Base-by-base conservation (phyloP, 1,140 invertebrate genomes). In the Helicoverpa zea region DNA sequence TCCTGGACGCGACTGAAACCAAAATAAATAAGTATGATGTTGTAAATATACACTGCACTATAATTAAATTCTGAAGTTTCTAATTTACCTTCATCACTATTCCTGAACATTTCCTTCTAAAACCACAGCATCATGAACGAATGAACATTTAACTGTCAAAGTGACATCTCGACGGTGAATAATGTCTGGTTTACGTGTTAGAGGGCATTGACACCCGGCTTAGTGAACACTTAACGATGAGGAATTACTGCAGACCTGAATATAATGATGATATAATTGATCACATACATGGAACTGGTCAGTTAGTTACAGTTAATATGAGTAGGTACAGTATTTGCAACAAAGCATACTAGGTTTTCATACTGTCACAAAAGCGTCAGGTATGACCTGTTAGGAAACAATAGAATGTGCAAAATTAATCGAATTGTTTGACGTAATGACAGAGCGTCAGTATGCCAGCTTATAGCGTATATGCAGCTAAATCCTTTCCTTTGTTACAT, bases 11-110 rank as follows among this genome's bases (percentile, higher is more conserved):
- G 18, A 49, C 16, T 49, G 30, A 49, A 66, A 66, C 35, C 7
- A 35, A 43, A 9, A 9, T 5, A 43, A 9, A 43, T 9, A 43
- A 5, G 35, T 43, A 9, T 9, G 5, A 68, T 43, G 23, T 68
- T 49, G 10, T 23, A 49, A 49, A 68, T 13, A 49, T 16, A 18
- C 11, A 12, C 35, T 59, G 23, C 23, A 43, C 23, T 23, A 16
- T 51, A 51, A 68, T 68, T 68, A 68, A 49, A 68, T 73, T 56
- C 52, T 73, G 70, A 43, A 49, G 68, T 72, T 54, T 73, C 43
- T 58, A 54, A n/a, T 56, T 11, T 73, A 73, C 70, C 49, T 23
- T 2, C 30, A 30, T 58, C 30, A 43, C 52, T 35, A 43, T 43
- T 56, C 7, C 70, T 30, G 43, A n/a, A 35, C 30, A 3, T 56